These are phyloP conservation scores for Falco peregrinus DNA, from an alignment of 2,797 vertebrate genomes.

Conservation along the genomic window DNA sequence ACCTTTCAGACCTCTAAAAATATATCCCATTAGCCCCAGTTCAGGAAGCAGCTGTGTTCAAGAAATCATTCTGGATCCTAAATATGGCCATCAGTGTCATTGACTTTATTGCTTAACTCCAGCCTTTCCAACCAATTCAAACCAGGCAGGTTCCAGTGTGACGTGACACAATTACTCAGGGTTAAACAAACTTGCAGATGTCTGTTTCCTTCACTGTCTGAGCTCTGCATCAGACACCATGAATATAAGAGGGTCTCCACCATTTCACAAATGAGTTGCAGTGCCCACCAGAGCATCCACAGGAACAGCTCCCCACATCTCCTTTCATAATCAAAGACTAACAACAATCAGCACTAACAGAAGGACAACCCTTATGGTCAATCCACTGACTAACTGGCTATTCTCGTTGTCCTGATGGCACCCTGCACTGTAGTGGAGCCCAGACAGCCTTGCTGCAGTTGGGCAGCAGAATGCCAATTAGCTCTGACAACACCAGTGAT, in stretches of 20 bases:
- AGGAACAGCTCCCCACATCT: background rate
- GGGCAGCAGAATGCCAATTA: background rate
- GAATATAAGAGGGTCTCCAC: background rate
- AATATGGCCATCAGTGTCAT: background rate
- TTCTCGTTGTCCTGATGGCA: background rate
- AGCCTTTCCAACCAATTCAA: background rate
- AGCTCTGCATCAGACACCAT: background rate
- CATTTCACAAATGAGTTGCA: background rate
- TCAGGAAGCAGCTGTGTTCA: background rate
- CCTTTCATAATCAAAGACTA: background rate
- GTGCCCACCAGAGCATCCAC: background rate
- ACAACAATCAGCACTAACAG: background rate
- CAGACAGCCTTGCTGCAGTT: background rate
- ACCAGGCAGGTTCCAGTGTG: background rate
- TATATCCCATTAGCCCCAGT: background rate
- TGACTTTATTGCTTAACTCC: background rate
- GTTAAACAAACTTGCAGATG: background rate
- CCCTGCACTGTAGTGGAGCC: too few relatives aligned
- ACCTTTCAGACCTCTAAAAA: background rate
- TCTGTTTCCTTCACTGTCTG: background rate
- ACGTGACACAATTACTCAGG: background rate
- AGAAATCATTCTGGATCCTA: background rate
- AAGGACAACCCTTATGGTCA: background rate
- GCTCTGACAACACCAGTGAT: background rate
- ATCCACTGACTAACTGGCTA: background rate